Percentiles rank a stretch among this genome's conserved stretches.
Evolutionary conservation across 2,113 vertebrate genomes (phyloP).

Genomic region (Upupa epops): DNA sequence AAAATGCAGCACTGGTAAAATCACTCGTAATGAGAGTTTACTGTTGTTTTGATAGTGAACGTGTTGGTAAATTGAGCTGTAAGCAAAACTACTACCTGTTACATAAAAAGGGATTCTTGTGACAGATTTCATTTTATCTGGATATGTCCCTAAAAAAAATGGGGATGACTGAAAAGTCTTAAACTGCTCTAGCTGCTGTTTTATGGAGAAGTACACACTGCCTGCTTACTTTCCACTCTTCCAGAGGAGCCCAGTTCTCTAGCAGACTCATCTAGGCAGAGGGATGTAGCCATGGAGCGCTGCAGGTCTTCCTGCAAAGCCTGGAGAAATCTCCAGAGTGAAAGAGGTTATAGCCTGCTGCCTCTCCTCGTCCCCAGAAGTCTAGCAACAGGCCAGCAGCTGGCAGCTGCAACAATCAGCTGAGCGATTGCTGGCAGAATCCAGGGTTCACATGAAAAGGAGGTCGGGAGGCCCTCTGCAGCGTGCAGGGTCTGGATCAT

Average conservation of each 20-base stretch:
- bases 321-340: slow-evolving; percentile 39
- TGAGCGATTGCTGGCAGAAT: slow-evolving; percentile 52
- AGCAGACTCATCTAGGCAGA: background rate
- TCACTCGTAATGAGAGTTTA: background rate
- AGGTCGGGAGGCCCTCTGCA: slow-evolving; percentile 45
- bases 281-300: background rate
- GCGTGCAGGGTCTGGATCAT: background rate
- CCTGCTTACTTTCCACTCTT: background rate
- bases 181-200: background rate
- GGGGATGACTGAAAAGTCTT: background rate
- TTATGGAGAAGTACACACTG: background rate
- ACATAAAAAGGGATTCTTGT: background rate
- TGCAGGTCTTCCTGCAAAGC: background rate
- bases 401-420: slow-evolving; percentile 45
- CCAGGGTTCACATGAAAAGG: slow-evolving; percentile 37
- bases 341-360: slow-evolving; percentile 44
- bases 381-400: slow-evolving; percentile 35
- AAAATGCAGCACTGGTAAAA: background rate
- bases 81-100: background rate
- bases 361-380: slow-evolving; percentile 50
- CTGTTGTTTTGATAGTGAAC: background rate
- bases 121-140: background rate
- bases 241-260: background rate
- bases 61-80: background rate
- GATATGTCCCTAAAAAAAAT: background rate